Evolutionary conservation across 2,113 vertebrate species (phyloP).

Genomic region (Corydoras sp.): DNA sequence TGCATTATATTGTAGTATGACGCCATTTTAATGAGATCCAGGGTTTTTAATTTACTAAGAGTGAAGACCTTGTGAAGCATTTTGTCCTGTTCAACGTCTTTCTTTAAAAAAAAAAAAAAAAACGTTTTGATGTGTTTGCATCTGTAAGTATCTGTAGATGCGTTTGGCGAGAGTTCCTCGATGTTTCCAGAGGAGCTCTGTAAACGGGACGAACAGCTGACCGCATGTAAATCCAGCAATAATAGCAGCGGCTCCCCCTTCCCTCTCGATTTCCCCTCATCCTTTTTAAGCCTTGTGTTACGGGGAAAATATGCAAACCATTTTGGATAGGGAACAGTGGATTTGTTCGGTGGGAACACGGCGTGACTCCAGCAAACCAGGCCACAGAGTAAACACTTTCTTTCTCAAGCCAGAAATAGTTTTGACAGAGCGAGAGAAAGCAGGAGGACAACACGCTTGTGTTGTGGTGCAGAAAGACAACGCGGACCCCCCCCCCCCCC

Average conservation of each 20-base stretch:
- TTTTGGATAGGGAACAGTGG: constrained; percentile 63
- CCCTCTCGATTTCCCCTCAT: constrained; percentile 33
- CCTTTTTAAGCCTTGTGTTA: constrained; percentile 64
- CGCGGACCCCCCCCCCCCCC: constrained; percentile 6
- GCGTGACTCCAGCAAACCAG: constrained; percentile 63
- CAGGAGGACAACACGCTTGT: constrained; percentile 36
- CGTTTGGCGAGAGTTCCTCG: not conserved
- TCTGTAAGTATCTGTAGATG: not conserved
- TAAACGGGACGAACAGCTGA: constrained; percentile 29
- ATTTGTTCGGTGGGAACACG: constrained; percentile 68
- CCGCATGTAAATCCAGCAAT: constrained; percentile 44
- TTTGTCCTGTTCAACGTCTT: too few species aligned
- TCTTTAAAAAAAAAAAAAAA: too few species aligned
- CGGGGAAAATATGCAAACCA: constrained; percentile 69
- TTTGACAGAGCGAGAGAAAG: constrained; percentile 55
- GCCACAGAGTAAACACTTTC: constrained; percentile 73
- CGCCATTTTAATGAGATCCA: too few species aligned
- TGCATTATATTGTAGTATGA: too few species aligned
- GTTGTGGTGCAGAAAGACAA: constrained; percentile 40
- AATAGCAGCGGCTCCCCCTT: constrained; percentile 47
- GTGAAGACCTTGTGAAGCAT: too few species aligned
- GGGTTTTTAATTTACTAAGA: too few species aligned
- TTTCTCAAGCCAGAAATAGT: constrained; percentile 75
- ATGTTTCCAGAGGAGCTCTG: constrained; percentile 27
- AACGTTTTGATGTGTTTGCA: too few species aligned